These are phyloP conservation scores for Apus apus DNA, from an alignment of 2,113 vertebrate genomes.

Conservation along the genomic window DNA sequence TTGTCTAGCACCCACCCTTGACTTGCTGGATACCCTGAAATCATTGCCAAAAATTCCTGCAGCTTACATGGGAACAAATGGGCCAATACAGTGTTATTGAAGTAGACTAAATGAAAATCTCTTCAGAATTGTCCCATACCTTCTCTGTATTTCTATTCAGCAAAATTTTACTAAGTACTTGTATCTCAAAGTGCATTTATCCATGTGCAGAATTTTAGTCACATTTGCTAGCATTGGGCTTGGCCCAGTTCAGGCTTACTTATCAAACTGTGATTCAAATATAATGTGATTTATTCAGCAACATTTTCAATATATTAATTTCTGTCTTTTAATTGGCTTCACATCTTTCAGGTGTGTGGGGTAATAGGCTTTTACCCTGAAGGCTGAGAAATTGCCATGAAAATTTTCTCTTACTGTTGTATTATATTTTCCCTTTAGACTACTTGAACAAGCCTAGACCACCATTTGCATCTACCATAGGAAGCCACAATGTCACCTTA, in stretches of 20 bases:
- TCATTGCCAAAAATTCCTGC: neutral
- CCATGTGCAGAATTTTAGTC: neutral
- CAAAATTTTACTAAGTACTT: neutral
- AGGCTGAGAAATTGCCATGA: neutral
- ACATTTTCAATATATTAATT: neutral
- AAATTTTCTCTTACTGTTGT: neutral
- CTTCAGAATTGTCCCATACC: neutral
- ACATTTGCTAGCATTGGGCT: neutral
- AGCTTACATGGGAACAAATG: neutral
- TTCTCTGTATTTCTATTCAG: neutral
- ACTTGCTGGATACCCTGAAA: neutral
- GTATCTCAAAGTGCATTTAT: neutral
- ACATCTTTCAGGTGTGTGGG: neutral
- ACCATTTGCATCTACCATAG: slow-evolving; percentile 75
- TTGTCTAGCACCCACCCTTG: neutral
- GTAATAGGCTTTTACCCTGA: neutral
- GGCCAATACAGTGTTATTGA: neutral
- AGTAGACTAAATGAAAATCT: neutral
- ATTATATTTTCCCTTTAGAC: slow-evolving; percentile 50
- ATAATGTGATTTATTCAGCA: neutral
- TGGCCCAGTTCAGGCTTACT: neutral
- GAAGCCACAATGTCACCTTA: slow-evolving; percentile 68
- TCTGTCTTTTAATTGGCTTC: neutral
- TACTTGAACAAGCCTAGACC: slow-evolving; percentile 44
- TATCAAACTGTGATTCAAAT: neutral